Conservation (phyloP, 2,113 vertebrate species). For the Atractosteus spatula region DNA sequence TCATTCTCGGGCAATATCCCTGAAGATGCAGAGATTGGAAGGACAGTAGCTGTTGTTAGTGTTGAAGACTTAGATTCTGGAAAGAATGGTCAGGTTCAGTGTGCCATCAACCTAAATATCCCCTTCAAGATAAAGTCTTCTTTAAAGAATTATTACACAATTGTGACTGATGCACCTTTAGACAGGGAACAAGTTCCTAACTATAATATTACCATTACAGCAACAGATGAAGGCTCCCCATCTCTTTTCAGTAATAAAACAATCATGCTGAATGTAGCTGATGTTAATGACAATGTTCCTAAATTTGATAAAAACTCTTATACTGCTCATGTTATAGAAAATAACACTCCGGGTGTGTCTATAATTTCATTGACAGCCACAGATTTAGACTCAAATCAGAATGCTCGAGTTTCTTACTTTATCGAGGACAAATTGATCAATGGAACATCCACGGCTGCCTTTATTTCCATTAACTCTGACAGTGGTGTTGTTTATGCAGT, state of each 20-base stretch:
- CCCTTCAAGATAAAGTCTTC: slow-evolving; percentile 94
- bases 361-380: slow-evolving; percentile 91
- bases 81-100: slow-evolving; percentile 90
- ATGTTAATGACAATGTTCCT: slow-evolving; percentile 95
- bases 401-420: slow-evolving; percentile 88
- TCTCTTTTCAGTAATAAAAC: slow-evolving; percentile 86
- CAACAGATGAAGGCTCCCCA: slow-evolving; percentile 83
- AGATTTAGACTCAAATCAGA: slow-evolving; percentile 86
- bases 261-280: slow-evolving; percentile 89
- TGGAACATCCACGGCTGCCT: slow-evolving; percentile 93
- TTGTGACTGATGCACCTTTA: slow-evolving; percentile 87
- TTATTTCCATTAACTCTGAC: slow-evolving; percentile 95
- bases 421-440: slow-evolving; percentile 95
- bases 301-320: slow-evolving; percentile 87
- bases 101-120: slow-evolving; percentile 86
- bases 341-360: slow-evolving; percentile 93
- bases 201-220: slow-evolving; percentile 89
- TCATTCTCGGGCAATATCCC: slow-evolving; percentile 84
- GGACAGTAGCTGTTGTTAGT: slow-evolving; percentile 84
- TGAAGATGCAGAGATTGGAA: no score
- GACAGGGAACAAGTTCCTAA: slow-evolving; percentile 85
- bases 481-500: slow-evolving; percentile 75
- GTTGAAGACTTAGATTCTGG: slow-evolving; percentile 93
- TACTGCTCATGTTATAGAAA: slow-evolving; percentile 92
- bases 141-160: slow-evolving; percentile 93